Evolutionary conservation across 2,113 vertebrate genomes (phyloP), one percentile per base, ranked within the genome.

Genomic region (Apteryx mantelli): DNA sequence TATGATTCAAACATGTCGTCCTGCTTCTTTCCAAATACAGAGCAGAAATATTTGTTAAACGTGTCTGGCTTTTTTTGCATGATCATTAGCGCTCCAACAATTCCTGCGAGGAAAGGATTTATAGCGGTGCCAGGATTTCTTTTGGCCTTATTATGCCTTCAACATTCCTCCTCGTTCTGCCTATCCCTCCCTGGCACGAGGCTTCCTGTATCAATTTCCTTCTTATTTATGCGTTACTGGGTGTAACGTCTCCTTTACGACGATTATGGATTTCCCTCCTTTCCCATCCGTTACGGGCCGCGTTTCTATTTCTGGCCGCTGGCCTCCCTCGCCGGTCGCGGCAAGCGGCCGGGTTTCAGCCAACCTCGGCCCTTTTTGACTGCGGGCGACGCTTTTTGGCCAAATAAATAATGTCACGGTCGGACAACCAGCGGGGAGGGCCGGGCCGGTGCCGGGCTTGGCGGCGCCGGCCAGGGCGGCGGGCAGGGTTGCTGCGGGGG

Each of bases 11-110:
- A 92, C 83, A 84, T 96, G 80, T 97, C n/a, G 21, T 95, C 92
- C 92, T 5, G 28, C 96, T 91, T 89, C 92, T 93, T 86, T 94
- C 77, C 92, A 95, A 96, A 94, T 56, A 91, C 91, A 73, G 91
- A 95, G 80, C 91, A 96, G 96, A 97, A 96, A 96, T 96, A 89
- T 97, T 97, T 97, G 94, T 93, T 96, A 93, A 96, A 94, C 17
- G 60, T 93, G 86, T 86, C 76, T 95, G 91, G 69, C 9, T 61
- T 88, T 94, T 88, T 65, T 83, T 0, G 6, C 56, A 53, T 70
- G 76, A 93, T 95, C 93, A 92, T 96, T 96, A 94, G 93, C 7
- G 8, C 91, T 90, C 1, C 2, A 88, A 91, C 11, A 0, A 83
- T 83, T 96, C 88, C 92, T 88, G 90, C 3, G 15, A 2, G 71